These are phyloP conservation scores for Berghia stephanieae DNA, from an alignment of 1,140 invertebrate species.

Conservation along the genomic window DNA sequence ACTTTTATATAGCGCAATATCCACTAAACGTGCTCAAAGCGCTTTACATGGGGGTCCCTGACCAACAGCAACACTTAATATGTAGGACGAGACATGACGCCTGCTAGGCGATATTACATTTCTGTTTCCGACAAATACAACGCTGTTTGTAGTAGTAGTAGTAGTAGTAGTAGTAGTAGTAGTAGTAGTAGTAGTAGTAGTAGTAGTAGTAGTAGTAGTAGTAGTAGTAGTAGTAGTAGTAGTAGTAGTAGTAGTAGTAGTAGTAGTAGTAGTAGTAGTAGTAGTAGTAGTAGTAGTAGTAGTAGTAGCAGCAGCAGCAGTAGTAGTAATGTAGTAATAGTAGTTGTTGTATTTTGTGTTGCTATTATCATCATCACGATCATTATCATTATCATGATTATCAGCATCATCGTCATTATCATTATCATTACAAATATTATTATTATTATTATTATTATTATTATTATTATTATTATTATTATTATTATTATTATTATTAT, in stretches of 20 bases:
- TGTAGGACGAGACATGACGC: too few relatives aligned
- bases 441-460: constrained; percentile 10
- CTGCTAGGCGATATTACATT: too few relatives aligned
- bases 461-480: constrained; percentile 10
- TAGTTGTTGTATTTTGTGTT: background rate
- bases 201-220: too few relatives aligned
- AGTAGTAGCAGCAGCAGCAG: background rate
- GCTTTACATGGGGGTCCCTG: too few relatives aligned
- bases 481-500: constrained; percentile 13
- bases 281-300: background rate
- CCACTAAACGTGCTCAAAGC: too few relatives aligned
- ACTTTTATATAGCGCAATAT: too few relatives aligned
- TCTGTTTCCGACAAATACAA: too few relatives aligned
- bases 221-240: background rate
- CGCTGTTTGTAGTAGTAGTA: too few relatives aligned
- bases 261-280: background rate
- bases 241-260: background rate
- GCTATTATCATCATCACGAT: background rate
- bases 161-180: too few relatives aligned
- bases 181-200: too few relatives aligned
- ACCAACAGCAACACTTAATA: too few relatives aligned
- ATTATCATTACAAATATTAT: background rate
- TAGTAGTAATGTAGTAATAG: background rate
- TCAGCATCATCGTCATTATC: background rate
- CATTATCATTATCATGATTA: background rate